Conservation (phyloP, 2,797 vertebrate species). For the Telmatherina bonti region DNA sequence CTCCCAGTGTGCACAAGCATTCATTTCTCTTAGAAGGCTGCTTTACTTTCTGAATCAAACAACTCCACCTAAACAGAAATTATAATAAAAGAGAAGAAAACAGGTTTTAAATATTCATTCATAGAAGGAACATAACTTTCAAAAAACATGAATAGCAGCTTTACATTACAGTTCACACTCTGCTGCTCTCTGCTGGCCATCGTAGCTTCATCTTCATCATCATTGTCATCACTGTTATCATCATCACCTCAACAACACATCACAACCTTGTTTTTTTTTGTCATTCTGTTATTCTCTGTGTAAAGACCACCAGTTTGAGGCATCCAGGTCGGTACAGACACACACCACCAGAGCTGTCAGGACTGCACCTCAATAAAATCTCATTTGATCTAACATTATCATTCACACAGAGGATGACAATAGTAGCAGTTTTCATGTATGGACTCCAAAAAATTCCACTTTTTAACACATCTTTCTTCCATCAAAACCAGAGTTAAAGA, state of each 20-base stretch:
- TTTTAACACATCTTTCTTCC: not conserved
- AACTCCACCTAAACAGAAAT: constrained; percentile 47
- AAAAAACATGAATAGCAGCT: constrained; percentile 16
- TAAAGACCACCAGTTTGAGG: constrained; percentile 24
- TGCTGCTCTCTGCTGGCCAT: constrained; percentile 80
- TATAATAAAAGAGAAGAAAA: constrained; percentile 35
- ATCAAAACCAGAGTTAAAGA: constrained; percentile 13
- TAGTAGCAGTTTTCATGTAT: not conserved
- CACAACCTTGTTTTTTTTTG: constrained; percentile 43
- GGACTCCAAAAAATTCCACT: not conserved
- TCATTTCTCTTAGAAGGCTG: constrained; percentile 38
- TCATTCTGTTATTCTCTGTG: constrained; percentile 29
- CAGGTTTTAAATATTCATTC: constrained; percentile 21
- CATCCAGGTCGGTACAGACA: constrained; percentile 7
- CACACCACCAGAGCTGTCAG: constrained; percentile 28
- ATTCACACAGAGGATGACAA: not conserved
- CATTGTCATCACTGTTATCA: constrained; percentile 7
- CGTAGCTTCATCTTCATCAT: constrained; percentile 34
- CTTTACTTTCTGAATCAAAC: constrained; percentile 57
- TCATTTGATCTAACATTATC: not conserved
- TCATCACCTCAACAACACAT: constrained; percentile 17
- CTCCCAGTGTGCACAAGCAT: constrained; percentile 48
- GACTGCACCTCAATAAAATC: not conserved
- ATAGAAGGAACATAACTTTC: constrained; percentile 19
- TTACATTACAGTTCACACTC: constrained; percentile 45